A percentile compares a stretch with the other conserved stretches of the same genome.
Conservation (phyloP, 2,888 invertebrate species). For the Rhodophaea formosa region DNA sequence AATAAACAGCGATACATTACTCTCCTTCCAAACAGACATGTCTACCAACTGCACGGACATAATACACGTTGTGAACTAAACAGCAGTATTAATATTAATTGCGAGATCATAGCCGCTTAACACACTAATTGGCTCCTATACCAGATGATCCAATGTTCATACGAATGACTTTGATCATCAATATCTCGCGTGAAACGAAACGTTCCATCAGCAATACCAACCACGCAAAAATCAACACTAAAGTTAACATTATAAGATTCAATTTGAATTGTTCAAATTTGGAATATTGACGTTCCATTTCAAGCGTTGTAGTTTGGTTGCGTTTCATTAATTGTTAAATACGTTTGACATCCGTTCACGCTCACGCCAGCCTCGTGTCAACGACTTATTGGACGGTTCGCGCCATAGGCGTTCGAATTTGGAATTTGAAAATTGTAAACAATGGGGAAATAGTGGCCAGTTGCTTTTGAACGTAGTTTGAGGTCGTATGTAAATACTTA, state of each 20-base stretch:
- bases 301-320: slow-evolving; percentile 20
- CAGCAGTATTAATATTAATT: slow-evolving; percentile 44
- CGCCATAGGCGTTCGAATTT: slow-evolving; percentile 33
- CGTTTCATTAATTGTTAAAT: slow-evolving; percentile 50
- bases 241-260: not conserved
- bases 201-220: slow-evolving; percentile 21
- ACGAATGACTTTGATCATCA: slow-evolving; percentile 52
- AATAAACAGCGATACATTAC: not conserved
- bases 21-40: not conserved
- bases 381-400: slow-evolving; percentile 37
- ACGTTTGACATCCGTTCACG: slow-evolving; percentile 57
- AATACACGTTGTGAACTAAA: slow-evolving; percentile 23
- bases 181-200: slow-evolving; percentile 31
- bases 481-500: too few relatives aligned
- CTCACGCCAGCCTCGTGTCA: slow-evolving; percentile 40
- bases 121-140: slow-evolving; percentile 46
- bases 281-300: slow-evolving; percentile 17
- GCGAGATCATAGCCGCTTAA: slow-evolving; percentile 43
- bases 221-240: not conserved
- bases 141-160: slow-evolving; percentile 45
- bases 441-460: not conserved
- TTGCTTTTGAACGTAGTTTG: not conserved
- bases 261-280: slow-evolving; percentile 4
- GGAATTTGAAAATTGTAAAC: slow-evolving; percentile 20
- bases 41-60: not conserved